Evolutionary conservation across 2,888 invertebrate species (phyloP), one percentile per base, ranked within the genome.

Genomic region (Megamerina dolium): DNA sequence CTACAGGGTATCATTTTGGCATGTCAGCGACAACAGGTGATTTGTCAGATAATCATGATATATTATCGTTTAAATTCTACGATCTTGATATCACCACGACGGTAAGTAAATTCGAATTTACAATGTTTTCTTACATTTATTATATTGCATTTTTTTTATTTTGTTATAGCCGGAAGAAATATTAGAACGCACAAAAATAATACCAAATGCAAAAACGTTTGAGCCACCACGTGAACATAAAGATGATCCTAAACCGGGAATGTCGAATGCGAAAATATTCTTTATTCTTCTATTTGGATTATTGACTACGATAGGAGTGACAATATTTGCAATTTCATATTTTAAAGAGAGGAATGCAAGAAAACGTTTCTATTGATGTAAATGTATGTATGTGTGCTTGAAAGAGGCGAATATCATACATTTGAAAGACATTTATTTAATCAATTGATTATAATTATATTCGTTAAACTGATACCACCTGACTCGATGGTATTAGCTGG

Each of bases 11-110:
- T 73, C 94, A 79, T 73, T 86, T 95, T 68, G 99, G 99, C 2
- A 77, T 92, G 4, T 85, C 94, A 0, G 93, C 99, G 1, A 94
- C 94, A 2, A 99, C 99, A 0, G 99, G 99, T 2, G 96, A 99
- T 68, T 75, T 99, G 33, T 85, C 88, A 48, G 99, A 99, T 75
- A 93, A 89, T 70, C 99, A 99, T 70, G 97, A 99, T 70, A 79
- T 99, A 49, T 77, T 92, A 49, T 85, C 92, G 2, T 78, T 99
- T 48, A 88, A 92, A 73, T 80, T 95, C 63, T 97, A 87, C 64
- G 94, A 97, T 67, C 75, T 97, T 45, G 94, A 95, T 63, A 72
- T 83, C 41, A 78, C 86, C 41, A 79, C 81, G 49, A 81, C 55
- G 43, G 70, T 69, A 42, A 45, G 49, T 43, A 23, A n/a, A 32